Conservation (phyloP, 2,797 vertebrate species). For the Hemitrygon akajei region DNA sequence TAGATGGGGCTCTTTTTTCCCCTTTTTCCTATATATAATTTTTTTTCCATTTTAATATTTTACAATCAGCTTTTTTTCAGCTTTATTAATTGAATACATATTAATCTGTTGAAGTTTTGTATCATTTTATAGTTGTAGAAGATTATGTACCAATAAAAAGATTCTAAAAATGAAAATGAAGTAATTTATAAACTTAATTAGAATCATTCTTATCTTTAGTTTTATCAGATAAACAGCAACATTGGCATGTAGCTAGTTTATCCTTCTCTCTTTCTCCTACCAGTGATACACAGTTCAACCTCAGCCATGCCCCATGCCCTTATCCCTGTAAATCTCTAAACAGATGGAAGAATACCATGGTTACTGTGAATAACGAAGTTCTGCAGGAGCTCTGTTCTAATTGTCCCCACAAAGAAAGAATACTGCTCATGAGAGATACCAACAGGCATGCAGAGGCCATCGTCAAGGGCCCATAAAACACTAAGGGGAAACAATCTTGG, state of each 20-base stretch:
- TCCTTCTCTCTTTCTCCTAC: constrained; percentile 45
- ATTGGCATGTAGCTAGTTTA: constrained; percentile 51
- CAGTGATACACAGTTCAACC: constrained; percentile 44
- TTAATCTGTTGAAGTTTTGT: too few relatives aligned
- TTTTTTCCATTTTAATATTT: too few relatives aligned
- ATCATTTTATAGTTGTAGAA: too few relatives aligned
- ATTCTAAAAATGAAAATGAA: constrained; percentile 40
- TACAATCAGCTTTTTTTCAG: too few relatives aligned
- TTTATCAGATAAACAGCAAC: constrained; percentile 51
- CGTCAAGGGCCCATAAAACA: neutral
- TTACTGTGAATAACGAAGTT: constrained; percentile 48
- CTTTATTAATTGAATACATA: too few relatives aligned
- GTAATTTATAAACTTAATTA: constrained; percentile 51
- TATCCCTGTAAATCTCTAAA: constrained; percentile 44
- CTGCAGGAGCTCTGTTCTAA: constrained; percentile 39
- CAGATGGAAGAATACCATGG: constrained; percentile 48
- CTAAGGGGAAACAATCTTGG: constrained; percentile 27
- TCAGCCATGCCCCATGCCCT: constrained; percentile 39
- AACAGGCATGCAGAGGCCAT: neutral
- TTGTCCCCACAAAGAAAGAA: neutral
- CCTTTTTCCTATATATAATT: too few relatives aligned
- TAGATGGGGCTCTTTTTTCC: too few relatives aligned
- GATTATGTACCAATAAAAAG: too few relatives aligned
- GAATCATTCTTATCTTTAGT: constrained; percentile 56
- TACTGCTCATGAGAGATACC: neutral